Base-by-base conservation (phyloP, 2,888 invertebrate genomes). In the Napeogenes inachia region DNA sequence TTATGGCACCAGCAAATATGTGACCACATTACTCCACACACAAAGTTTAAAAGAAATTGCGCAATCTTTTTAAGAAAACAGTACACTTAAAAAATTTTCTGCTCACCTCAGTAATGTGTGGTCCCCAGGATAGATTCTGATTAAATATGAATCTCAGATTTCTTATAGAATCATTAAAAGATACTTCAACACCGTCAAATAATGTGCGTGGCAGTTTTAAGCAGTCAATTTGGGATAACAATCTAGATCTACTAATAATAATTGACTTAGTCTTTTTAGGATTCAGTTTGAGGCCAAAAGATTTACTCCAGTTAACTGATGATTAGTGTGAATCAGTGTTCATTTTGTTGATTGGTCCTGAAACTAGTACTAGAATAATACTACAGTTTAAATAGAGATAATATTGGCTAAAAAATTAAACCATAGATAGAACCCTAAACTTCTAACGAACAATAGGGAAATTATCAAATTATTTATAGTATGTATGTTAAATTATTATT, bases 71-170 rank as follows among this genome's bases (percentile, higher is more conserved):
- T 45, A 60, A 4, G 2, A 47, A 38, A 3, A 21, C 30, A 2
- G 21, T 6, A 10, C 35, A 13, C 2, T 45, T 8, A 30, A 54
- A 60, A 4, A 60, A 21, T 5, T 60, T 55, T 5, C 55, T 21
- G 13, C 59, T 59, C 21, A 59, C 46, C 12, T 54, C 54, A 13
- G 21, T n/a, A 3, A 59, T 3, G 4, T 59, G 54, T 3, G 59
- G 54, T 13, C 10, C 32, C 54, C 45, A 45, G 1, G 54, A 45
- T 13, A 53, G 6, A n/a, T 5, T 32, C 2, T 10, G 4, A 12
- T 60, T 46, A 13, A 60, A 30, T 13, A 50, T 4, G 13, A 56
- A n/a, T 2, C 60, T 30, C 12, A 56, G 32, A 30, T 50, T 60
- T 47, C 35, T 56, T 33, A 60, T 38, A 13, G 12, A n/a, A 6